phyloP scores from a whole-genome alignment of 2,113 vertebrate genomes.

The Alectura lathami region DNA sequence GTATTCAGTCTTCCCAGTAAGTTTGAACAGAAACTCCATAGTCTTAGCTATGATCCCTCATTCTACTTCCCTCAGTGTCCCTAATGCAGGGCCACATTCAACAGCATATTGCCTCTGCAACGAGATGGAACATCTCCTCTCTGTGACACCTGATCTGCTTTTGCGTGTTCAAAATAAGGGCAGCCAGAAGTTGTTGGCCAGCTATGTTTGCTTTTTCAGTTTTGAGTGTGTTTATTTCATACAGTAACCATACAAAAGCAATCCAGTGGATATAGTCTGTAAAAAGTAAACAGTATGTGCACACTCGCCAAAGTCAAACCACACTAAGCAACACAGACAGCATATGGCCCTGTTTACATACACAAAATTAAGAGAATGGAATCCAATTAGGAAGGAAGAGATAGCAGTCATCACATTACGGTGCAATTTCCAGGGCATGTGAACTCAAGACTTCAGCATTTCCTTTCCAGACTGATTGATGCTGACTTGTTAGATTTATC shows the following conservation, averaged over 20 bases:
- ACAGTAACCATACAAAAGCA: neutral
- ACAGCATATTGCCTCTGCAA: neutral
- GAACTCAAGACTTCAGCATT: neutral
- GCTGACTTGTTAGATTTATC: neutral
- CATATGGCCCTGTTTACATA: constrained; percentile 16
- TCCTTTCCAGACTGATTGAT: neutral
- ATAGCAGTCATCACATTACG: neutral
- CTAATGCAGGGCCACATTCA: too few species aligned
- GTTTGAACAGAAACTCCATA: neutral
- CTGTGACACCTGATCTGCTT: neutral
- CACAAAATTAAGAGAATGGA: constrained; percentile 23
- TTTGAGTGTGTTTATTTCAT: neutral
- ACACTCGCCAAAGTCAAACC: neutral
- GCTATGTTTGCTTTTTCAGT: neutral
- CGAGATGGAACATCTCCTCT: neutral
- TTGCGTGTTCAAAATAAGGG: neutral
- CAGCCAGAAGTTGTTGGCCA: neutral
- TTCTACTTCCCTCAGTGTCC: neutral
- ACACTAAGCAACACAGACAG: neutral
- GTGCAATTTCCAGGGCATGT: neutral
- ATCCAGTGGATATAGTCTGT: neutral
- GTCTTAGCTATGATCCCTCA: neutral
- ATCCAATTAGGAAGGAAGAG: constrained; percentile 47
- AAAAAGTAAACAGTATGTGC: neutral
- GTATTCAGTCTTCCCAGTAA: neutral